Evolutionary conservation across 35 echinoderm and acorn worm genomes (phyloP), one percentile per base, ranked within the genome.

Genomic region (Strongylocentrotus purpuratus): DNA sequence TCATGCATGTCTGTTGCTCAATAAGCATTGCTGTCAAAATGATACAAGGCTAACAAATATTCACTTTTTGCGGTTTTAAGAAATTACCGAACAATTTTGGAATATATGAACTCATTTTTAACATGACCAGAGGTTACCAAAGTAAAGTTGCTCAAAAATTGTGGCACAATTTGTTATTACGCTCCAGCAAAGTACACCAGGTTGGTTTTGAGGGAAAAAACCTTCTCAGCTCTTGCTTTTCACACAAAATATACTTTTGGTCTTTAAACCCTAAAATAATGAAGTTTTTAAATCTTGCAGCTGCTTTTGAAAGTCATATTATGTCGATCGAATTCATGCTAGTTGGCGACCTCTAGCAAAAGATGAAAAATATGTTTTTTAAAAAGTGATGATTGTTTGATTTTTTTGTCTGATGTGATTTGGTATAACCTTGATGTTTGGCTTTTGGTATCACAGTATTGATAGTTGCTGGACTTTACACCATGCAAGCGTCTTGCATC

Each of bases 321-420:
- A 18, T 78, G 65, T 78, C 18, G 65, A 78, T 28, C n/a, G 65
- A 22, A 78, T 78, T 78, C 22, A 78, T 78, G 20, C 65, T 78
- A 78, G 65, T 28, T 78, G 22, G 25, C 28, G 7, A 78, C 65
- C 65, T 78, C 65, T 78, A 22, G 18, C 22, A 78, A 78, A 17
- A 59, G 11, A 9, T 9, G 17, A 59, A 59, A 59, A 59, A 59
- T 59, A 17, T 59, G 52, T 2, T 59, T 59, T 14, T 17, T 59
- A 10, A 59, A 78, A 78, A 78, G 65, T 78, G 22, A 78, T 78
- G 8, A 78, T 78, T 78, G 65, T 78, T 78, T 78, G 65, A 78
- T 78, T 78, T 78, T 78, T 78, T 78, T 78, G 65, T 78, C 65
- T 78, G 65, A 78, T 78, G 65, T 78, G 65, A 78, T 28, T 78